Evolutionary conservation across 2,113 vertebrate species (phyloP).

Genomic region (Cygnus atratus): DNA sequence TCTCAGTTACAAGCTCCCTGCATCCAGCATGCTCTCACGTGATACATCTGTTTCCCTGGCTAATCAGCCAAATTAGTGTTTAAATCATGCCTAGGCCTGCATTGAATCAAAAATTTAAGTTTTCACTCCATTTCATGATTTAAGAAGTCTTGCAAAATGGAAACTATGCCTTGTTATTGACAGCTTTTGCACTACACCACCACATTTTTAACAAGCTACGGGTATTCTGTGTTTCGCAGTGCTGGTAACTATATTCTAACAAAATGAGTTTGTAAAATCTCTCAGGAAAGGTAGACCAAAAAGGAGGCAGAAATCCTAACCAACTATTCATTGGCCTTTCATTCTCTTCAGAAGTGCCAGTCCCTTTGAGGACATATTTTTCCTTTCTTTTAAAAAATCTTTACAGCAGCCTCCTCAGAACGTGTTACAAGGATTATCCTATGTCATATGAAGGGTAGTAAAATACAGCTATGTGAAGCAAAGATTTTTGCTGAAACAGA

Average conservation of each 20-base stretch:
- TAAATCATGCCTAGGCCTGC: not conserved
- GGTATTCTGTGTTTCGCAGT: not conserved
- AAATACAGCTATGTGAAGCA: not conserved
- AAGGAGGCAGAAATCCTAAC: not conserved
- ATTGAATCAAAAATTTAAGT: not conserved
- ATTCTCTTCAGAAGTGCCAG: not conserved
- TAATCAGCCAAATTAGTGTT: not conserved
- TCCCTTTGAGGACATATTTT: not conserved
- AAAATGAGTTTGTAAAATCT: not conserved
- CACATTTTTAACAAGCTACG: not conserved
- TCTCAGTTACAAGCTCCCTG: not conserved
- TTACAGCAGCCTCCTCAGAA: not conserved
- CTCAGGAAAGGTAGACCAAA: not conserved
- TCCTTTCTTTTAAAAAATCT: not conserved
- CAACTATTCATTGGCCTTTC: not conserved
- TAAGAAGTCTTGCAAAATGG: not conserved
- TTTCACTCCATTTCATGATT: not conserved
- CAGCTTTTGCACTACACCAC: not conserved
- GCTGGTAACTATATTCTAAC: not conserved
- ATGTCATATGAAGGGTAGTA: not conserved
- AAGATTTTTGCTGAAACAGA: slow-evolving; percentile 2
- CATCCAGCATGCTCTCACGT: not conserved
- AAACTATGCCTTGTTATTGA: not conserved
- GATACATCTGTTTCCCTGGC: not conserved
- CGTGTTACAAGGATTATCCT: not conserved